Conservation (phyloP, 2,888 invertebrate genomes). For the Stenodera caucasica region DNA sequence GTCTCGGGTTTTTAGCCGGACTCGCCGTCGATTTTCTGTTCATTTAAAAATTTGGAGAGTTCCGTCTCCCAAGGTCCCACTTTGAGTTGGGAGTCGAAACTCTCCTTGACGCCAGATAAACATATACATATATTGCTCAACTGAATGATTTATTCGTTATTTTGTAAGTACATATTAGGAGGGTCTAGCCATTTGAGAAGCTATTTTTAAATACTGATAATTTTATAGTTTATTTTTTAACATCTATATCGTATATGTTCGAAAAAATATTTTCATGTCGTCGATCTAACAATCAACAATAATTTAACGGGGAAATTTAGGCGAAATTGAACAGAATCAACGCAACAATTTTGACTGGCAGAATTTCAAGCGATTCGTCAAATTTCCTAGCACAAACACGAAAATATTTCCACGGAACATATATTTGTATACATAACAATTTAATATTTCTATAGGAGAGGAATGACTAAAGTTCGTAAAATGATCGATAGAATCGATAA, state of each 20-base stretch:
- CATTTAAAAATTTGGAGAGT: too few species aligned
- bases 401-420: conserved; percentile 43
- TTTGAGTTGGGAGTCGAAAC: too few species aligned
- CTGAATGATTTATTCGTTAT: conserved; percentile 50
- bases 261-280: conserved; percentile 39
- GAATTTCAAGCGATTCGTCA: too few species aligned
- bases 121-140: conserved; percentile 39
- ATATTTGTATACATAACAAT: conserved; percentile 53
- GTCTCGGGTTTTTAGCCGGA: too few species aligned
- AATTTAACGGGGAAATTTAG: neutral
- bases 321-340: too few species aligned
- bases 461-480: conserved; percentile 43
- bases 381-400: conserved; percentile 18
- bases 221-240: conserved; percentile 52
- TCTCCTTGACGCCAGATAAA: too few species aligned
- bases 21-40: too few species aligned
- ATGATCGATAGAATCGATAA: conserved; percentile 27
- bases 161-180: conserved; percentile 55
- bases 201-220: conserved; percentile 58
- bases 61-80: too few species aligned
- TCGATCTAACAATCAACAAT: conserved; percentile 14
- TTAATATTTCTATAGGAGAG: conserved; percentile 50
- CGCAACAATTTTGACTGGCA: too few species aligned
- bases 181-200: conserved; percentile 57
- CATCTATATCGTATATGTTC: conserved; percentile 47